These are phyloP conservation scores for Xenopus tropicalis DNA, from an alignment of 2,113 vertebrate genomes.

Conservation along the genomic window DNA sequence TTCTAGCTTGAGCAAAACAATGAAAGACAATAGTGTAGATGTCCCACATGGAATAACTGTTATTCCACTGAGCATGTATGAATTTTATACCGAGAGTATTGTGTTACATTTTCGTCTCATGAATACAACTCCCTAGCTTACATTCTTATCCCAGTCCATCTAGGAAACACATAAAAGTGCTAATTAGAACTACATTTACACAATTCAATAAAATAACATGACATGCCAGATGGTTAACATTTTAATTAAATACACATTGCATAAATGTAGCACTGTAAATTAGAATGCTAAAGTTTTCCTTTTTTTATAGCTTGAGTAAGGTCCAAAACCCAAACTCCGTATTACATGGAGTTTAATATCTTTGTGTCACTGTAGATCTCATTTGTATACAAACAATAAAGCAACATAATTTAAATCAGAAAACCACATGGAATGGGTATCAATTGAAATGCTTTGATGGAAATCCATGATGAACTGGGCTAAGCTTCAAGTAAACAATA, in stretches of 20 bases:
- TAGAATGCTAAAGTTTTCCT: too few relatives aligned
- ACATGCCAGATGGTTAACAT: constrained; percentile 24
- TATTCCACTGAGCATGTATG: neutral
- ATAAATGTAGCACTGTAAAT: constrained; percentile 14
- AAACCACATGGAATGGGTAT: constrained; percentile 22
- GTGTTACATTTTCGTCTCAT: neutral
- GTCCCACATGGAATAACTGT: neutral
- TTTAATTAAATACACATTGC: constrained; percentile 15
- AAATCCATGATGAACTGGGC: constrained; percentile 28
- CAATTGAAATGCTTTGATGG: constrained; percentile 15
- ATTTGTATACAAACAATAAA: constrained; percentile 38
- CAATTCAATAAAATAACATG: constrained; percentile 11
- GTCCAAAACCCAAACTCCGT: neutral
- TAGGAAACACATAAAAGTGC: constrained; percentile 3
- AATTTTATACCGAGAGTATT: neutral
- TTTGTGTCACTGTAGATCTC: constrained; percentile 26
- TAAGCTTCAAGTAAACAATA: constrained; percentile 34
- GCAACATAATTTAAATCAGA: constrained; percentile 14
- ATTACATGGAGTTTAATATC: constrained; percentile 11
- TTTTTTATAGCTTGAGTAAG: neutral
- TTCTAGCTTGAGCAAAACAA: too few relatives aligned
- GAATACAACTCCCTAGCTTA: neutral
- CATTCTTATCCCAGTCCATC: neutral
- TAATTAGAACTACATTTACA: constrained; percentile 13
- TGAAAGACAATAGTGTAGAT: too few relatives aligned